These are phyloP conservation scores for Notamacropus eugenii DNA, from an alignment of 2,797 vertebrate genomes.

Conservation along the genomic window DNA sequence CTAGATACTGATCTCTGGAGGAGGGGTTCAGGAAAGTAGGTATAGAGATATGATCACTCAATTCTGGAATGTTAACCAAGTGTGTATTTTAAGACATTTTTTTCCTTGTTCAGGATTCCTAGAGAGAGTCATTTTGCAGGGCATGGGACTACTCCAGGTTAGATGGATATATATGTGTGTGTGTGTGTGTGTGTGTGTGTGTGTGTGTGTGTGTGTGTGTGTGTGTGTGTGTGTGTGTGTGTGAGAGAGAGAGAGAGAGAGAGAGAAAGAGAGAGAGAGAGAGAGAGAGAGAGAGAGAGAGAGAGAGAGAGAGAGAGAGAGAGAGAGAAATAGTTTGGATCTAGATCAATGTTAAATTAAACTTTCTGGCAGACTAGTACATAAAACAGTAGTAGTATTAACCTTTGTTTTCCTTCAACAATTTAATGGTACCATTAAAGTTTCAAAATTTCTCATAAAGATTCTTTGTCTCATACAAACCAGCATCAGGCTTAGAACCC, in stretches of 20 bases:
- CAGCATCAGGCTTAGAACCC: neutral
- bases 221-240: too few species aligned
- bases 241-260: too few species aligned
- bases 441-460: neutral
- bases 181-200: too few species aligned
- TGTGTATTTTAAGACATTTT: neutral
- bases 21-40: neutral
- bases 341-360: neutral
- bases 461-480: neutral
- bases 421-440: neutral
- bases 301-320: too few species aligned
- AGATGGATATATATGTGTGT: neutral
- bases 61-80: neutral
- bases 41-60: neutral
- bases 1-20: neutral
- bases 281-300: too few species aligned
- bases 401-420: neutral
- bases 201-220: neutral
- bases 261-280: too few species aligned
- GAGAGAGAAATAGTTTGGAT: neutral
- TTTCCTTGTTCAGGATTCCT: neutral
- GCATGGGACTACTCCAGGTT: neutral
- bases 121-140: neutral
- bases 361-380: neutral
- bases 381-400: neutral